Conservation (phyloP, 1,140 invertebrate species). For the Tetranychus cinnabarinus region DNA sequence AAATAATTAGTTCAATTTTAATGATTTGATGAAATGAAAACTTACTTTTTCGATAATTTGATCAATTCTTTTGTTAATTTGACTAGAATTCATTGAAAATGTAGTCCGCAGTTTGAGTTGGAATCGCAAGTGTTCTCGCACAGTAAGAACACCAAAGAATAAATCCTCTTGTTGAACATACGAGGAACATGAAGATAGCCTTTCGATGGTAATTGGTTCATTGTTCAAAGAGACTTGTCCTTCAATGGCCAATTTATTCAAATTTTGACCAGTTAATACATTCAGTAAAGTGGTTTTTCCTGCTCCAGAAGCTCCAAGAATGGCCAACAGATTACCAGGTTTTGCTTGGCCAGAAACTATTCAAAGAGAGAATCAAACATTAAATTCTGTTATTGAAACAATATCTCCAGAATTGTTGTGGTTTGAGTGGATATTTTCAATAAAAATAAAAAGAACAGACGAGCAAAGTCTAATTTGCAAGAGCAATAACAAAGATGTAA, state of each 20-base stretch:
- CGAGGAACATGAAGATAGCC: conserved; percentile 50
- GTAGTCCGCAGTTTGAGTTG: conserved; percentile 34
- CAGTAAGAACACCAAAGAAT: conserved; percentile 75
- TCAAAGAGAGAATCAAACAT: too few relatives aligned
- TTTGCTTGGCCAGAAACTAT: conserved; percentile 21
- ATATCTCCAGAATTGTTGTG: too few relatives aligned
- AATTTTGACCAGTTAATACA: conserved; percentile 52
- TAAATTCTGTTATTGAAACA: too few relatives aligned
- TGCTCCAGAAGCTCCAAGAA: conserved; percentile 18
- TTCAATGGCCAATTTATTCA: conserved; percentile 37
- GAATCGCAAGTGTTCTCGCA: conserved; percentile 66
- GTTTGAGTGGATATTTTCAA: too few relatives aligned
- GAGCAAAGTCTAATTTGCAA: too few relatives aligned
- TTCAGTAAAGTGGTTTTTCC: conserved; percentile 83
- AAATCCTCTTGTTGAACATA: conserved; percentile 89
- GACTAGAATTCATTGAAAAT: background rate
- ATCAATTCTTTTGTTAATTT: too few relatives aligned
- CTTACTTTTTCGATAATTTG: too few relatives aligned
- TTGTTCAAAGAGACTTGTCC: conserved; percentile 32
- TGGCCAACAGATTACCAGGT: background rate
- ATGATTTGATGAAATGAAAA: too few relatives aligned
- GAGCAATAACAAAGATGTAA: too few relatives aligned
- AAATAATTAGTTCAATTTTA: too few relatives aligned
- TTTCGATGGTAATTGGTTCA: conserved; percentile 21
- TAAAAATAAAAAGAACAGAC: too few relatives aligned